These are phyloP conservation scores for Tetragonisca angustula DNA, from an alignment of 2,888 invertebrate species.

Conservation along the genomic window DNA sequence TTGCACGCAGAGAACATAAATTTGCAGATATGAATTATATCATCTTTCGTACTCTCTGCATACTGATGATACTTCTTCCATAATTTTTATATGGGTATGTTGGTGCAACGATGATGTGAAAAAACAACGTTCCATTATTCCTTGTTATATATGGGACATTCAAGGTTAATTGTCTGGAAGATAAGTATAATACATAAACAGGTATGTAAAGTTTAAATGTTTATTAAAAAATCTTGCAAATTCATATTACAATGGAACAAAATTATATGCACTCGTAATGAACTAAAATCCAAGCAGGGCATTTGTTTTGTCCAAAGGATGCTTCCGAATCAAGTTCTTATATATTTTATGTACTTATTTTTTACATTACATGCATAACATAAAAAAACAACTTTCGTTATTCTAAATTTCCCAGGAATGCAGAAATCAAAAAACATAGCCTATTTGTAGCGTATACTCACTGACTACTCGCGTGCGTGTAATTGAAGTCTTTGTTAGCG, in stretches of 20 bases:
- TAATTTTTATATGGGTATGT: conserved; percentile 84
- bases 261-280: neutral
- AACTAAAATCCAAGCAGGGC: neutral
- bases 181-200: neutral
- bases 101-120: conserved; percentile 90
- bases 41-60: conserved; percentile 84
- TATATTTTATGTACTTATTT: neutral
- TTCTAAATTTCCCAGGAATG: neutral
- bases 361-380: neutral
- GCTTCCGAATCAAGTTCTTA: neutral
- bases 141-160: conserved; percentile 90
- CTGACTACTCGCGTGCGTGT: conserved; percentile 85
- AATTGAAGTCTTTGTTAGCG: conserved; percentile 88
- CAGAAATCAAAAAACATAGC: neutral
- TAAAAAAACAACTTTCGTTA: too few species aligned
- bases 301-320: neutral
- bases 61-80: conserved; percentile 86
- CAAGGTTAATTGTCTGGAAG: conserved; percentile 87
- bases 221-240: neutral
- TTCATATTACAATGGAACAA: neutral
- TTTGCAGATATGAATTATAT: neutral
- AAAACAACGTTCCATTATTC: conserved; percentile 93
- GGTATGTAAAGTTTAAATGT: neutral
- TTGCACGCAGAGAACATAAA: neutral
- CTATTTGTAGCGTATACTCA: conserved; percentile 75